Percentiles rank a stretch among this genome's conserved stretches.
Evolutionary conservation across 2,113 vertebrate genomes (phyloP).

Genomic region (Microtus ochrogaster): DNA sequence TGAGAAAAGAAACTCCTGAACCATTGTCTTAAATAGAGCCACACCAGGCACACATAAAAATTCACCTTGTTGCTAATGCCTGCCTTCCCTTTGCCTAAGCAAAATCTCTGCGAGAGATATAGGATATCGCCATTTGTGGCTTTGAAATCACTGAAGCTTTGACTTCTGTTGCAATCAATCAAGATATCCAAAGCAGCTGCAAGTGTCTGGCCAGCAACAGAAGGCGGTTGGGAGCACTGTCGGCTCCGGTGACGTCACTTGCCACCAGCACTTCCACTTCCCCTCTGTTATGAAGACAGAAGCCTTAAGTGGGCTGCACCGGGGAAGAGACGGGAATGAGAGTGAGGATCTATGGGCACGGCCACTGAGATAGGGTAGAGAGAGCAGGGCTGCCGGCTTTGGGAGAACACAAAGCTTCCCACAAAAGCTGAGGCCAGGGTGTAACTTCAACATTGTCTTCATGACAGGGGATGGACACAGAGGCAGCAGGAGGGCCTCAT

Average conservation of each 20-base stretch:
- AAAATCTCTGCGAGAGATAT: neutral
- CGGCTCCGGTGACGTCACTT: neutral
- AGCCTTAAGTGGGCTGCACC: neutral
- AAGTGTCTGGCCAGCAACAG: neutral
- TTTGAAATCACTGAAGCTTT: neutral
- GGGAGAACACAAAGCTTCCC: neutral
- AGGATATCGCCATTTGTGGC: neutral
- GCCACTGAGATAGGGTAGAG: neutral
- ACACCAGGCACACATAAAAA: neutral
- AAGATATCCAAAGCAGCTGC: neutral
- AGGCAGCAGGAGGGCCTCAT: neutral
- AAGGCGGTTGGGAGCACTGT: neutral
- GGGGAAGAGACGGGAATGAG: neutral
- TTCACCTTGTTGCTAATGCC: neutral
- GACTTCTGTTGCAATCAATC: constrained; percentile 9
- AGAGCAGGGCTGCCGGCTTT: neutral
- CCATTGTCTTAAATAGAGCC: neutral
- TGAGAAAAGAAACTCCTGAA: neutral
- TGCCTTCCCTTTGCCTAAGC: neutral
- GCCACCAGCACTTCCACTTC: neutral
- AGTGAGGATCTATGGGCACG: neutral
- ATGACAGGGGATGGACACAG: neutral
- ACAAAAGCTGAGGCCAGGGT: neutral
- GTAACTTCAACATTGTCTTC: neutral
- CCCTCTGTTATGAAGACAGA: neutral